These are phyloP conservation scores for Periplaneta americana DNA, from an alignment of 1,140 invertebrate species.

Conservation along the genomic window DNA sequence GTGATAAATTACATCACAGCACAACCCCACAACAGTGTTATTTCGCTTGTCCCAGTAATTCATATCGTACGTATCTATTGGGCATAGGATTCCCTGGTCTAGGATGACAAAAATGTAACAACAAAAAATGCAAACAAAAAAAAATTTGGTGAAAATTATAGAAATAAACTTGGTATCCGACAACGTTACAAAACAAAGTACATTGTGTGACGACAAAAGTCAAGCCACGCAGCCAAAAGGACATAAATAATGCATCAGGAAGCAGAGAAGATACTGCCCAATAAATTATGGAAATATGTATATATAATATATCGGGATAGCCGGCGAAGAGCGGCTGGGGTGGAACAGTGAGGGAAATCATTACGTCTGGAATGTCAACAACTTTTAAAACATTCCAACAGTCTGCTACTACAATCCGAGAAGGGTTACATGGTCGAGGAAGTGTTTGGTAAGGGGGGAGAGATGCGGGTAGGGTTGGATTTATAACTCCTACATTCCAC, in stretches of 20 bases:
- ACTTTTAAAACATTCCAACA: not conserved
- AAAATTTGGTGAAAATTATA: not conserved
- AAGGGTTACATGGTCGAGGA: no score
- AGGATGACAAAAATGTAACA: not conserved
- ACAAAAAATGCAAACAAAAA: not conserved
- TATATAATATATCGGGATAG: not conserved
- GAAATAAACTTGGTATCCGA: not conserved
- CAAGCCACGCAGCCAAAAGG: not conserved
- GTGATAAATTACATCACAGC: not conserved
- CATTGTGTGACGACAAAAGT: not conserved
- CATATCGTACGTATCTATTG: not conserved
- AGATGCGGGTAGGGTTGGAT: not conserved
- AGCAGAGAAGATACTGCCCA: not conserved
- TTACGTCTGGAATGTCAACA: not conserved
- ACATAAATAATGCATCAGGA: not conserved
- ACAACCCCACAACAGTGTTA: not conserved
- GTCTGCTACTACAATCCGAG: not conserved
- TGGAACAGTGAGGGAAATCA: not conserved
- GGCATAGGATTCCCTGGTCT: not conserved
- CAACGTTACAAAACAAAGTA: no score
- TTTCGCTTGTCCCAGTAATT: no score
- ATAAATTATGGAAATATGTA: not conserved
- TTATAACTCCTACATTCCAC: not conserved
- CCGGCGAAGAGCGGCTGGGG: not conserved
- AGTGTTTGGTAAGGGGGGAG: not conserved